Conservation (phyloP, 1,140 invertebrate genomes). For the Zaprionus nigranus region DNA sequence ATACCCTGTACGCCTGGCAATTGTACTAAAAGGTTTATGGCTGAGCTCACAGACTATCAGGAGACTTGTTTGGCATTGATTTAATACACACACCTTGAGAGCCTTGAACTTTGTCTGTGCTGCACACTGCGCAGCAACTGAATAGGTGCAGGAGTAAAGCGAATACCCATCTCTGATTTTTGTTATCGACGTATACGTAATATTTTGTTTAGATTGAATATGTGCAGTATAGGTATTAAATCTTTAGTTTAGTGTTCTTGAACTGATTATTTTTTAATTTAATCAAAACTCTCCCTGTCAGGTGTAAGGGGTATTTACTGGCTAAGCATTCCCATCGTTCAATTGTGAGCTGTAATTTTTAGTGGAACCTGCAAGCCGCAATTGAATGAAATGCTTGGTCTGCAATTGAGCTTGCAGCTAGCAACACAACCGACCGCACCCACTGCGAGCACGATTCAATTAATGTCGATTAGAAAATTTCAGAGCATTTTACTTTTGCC, state of each 20-base stretch:
- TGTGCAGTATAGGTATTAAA: neutral
- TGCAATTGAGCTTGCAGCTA: slow-evolving; percentile 44
- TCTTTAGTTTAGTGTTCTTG: too few species aligned
- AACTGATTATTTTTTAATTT: too few species aligned
- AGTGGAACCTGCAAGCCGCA: slow-evolving; percentile 9
- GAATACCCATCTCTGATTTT: too few species aligned
- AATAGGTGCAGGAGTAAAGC: neutral
- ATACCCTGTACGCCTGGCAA: slow-evolving; percentile 18
- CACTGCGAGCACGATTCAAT: slow-evolving; percentile 49
- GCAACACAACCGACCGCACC: slow-evolving; percentile 6
- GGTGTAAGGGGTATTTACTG: too few species aligned
- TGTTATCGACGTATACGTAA: neutral
- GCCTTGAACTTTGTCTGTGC: slow-evolving; percentile 3
- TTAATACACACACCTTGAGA: neutral
- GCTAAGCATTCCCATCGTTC: too few species aligned
- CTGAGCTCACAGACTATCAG: neutral
- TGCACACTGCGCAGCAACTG: neutral
- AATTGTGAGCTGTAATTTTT: neutral
- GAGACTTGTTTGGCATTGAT: slow-evolving; percentile 3
- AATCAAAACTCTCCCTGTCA: too few species aligned
- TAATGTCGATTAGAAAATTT: slow-evolving; percentile 57
- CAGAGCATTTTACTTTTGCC: slow-evolving; percentile 22
- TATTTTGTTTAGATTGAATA: neutral
- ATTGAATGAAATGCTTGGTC: slow-evolving; percentile 44
- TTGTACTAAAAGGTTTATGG: neutral